Evolutionary conservation across 2,113 vertebrate genomes (phyloP).

Genomic region (Mugil cephalus): DNA sequence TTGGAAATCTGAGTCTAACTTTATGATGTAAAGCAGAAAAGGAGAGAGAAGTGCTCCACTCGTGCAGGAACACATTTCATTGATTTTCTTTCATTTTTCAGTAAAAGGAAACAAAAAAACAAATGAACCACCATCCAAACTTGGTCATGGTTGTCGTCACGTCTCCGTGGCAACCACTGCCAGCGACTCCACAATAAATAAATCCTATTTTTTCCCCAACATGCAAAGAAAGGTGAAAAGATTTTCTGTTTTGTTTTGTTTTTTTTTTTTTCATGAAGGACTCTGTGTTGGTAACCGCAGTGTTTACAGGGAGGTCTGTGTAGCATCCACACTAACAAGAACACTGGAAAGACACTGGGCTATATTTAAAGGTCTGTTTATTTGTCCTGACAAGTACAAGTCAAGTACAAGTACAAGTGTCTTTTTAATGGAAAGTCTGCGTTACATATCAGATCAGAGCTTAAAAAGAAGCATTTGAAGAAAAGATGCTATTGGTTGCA

Average conservation of each 20-base stretch:
- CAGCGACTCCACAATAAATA: no score
- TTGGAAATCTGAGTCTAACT: no score
- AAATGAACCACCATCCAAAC: no score
- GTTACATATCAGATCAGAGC: not conserved
- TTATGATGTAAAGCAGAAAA: no score
- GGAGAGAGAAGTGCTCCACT: no score
- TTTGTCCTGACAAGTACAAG: no score
- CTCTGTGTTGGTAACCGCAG: constrained; percentile 3
- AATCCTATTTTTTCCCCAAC: no score
- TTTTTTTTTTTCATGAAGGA: not conserved
- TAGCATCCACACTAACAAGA: not conserved
- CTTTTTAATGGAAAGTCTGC: not conserved
- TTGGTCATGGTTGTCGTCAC: no score
- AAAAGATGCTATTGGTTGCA: no score
- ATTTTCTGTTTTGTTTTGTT: not conserved
- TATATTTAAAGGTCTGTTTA: not conserved
- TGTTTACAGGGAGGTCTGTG: not conserved
- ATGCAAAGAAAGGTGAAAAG: not conserved
- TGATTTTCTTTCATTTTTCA: not conserved
- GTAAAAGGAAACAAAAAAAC: no score
- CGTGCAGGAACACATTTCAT: not conserved
- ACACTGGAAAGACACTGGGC: not conserved
- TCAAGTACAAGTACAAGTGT: not conserved
- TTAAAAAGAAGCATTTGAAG: no score
- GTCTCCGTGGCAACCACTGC: no score